Evolutionary conservation across 2,888 invertebrate species (phyloP).

Genomic region (Azorinus chamasolen): DNA sequence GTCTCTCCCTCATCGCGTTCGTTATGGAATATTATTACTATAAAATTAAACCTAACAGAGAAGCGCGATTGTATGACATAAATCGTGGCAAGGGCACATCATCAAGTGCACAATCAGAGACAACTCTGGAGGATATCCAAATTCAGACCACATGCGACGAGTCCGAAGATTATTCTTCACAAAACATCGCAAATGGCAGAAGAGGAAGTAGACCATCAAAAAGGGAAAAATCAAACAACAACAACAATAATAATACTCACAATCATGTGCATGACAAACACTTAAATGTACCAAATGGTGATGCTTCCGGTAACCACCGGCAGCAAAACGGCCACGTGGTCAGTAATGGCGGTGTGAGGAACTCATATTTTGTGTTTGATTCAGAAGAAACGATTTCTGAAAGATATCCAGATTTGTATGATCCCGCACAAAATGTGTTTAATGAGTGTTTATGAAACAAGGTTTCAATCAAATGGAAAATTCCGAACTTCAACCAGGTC

Average conservation of each 20-base stretch:
- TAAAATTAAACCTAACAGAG: conserved; percentile 59
- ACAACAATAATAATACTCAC: background rate
- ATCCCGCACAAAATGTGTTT: conserved; percentile 15
- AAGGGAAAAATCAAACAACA: background rate
- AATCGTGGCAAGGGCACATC: background rate
- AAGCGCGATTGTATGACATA: conserved; percentile 37
- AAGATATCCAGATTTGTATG: conserved; percentile 30
- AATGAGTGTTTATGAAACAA: conserved; percentile 26
- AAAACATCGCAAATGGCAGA: too few relatives aligned
- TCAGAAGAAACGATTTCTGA: conserved; percentile 27
- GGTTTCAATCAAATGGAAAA: too few relatives aligned
- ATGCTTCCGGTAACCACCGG: conserved; percentile 10
- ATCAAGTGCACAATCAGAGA: conserved; percentile 15
- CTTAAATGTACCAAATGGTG: conserved; percentile 6
- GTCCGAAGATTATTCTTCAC: background rate
- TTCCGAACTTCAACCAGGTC: too few relatives aligned
- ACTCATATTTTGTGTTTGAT: conserved; percentile 34
- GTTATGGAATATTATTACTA: conserved; percentile 93
- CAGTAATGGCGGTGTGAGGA: conserved; percentile 22
- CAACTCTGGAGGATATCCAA: conserved; percentile 16
- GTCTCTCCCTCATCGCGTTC: conserved; percentile 95
- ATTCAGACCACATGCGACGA: background rate
- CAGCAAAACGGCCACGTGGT: conserved; percentile 32
- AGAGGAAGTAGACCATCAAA: too few relatives aligned
- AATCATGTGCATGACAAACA: background rate